Conservation (phyloP, 2,113 vertebrate genomes). For the Macroglossus sobrinus region DNA sequence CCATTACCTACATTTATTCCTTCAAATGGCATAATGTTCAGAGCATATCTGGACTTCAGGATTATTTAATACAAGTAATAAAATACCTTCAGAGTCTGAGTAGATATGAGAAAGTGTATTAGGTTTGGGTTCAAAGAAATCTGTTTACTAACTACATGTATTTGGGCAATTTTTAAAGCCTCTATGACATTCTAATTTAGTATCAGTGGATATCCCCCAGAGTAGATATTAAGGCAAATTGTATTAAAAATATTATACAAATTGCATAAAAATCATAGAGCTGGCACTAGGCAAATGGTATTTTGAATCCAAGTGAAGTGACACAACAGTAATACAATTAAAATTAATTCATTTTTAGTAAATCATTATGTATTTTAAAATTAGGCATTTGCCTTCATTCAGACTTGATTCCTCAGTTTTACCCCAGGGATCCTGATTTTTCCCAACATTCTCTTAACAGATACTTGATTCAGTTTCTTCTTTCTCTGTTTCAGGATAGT, state of each 20-base stretch:
- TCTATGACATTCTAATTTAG: not conserved
- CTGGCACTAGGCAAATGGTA: not conserved
- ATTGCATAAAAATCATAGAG: not conserved
- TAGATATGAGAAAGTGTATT: not conserved
- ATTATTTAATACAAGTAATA: not conserved
- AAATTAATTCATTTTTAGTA: not conserved
- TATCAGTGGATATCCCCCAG: not conserved
- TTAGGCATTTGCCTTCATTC: not conserved
- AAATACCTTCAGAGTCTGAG: not conserved
- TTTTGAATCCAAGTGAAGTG: not conserved
- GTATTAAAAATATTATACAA: not conserved
- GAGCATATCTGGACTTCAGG: not conserved
- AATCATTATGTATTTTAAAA: not conserved
- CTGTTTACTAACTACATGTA: not conserved
- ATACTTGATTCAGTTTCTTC: not conserved
- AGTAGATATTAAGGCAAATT: not conserved
- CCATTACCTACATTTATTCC: not conserved
- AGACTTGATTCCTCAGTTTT: not conserved
- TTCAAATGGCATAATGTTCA: not conserved
- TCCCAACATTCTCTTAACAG: not conserved
- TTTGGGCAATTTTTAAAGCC: not conserved
- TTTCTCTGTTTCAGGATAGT: not conserved
- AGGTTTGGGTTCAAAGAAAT: not conserved
- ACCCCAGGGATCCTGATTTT: not conserved
- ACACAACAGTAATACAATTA: not conserved